Conservation (phyloP, 92 coral and sea anemone species). For the Nematostella vectensis region DNA sequence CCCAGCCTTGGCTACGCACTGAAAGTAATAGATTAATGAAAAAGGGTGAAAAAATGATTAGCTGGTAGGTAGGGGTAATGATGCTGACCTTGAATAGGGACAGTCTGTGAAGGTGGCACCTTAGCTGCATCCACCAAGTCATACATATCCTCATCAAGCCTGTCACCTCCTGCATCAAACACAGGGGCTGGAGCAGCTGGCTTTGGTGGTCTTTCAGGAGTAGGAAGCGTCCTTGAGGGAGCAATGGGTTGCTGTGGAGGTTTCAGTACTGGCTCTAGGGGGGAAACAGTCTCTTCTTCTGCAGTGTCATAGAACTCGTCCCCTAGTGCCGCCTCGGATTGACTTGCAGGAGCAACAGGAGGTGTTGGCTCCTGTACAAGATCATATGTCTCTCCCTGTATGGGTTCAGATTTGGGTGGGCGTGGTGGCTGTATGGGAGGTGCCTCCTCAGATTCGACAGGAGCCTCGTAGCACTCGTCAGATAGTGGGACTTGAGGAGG, state of each 20-base stretch:
- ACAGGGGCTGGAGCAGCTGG: constrained; percentile 24
- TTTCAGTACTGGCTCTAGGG: constrained; percentile 22
- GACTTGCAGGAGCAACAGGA: constrained; percentile 3
- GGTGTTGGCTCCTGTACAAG: constrained; percentile 5
- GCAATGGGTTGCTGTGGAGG: too few species aligned
- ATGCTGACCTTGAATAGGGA: not conserved
- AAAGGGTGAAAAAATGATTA: too few species aligned
- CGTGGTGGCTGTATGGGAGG: too few species aligned
- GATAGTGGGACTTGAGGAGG: not conserved
- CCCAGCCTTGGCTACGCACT: too few species aligned
- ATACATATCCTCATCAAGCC: constrained; percentile 2
- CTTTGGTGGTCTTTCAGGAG: constrained; percentile 16
- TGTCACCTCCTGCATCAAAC: not conserved
- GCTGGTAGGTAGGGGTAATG: too few species aligned
- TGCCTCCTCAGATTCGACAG: not conserved
- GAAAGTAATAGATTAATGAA: too few species aligned
- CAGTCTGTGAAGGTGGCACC: not conserved
- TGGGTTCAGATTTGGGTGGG: not conserved
- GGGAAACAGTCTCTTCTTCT: constrained; percentile 14
- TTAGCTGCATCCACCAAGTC: constrained; percentile 1
- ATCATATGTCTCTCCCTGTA: constrained; percentile 24
- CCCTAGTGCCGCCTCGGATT: not conserved
- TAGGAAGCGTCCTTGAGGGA: too few species aligned
- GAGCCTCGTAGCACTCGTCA: constrained; percentile 1
- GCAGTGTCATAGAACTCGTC: constrained; percentile 39